Evolutionary conservation across 1,140 invertebrate genomes (phyloP).

Genomic region (Lethocerus indicus): DNA sequence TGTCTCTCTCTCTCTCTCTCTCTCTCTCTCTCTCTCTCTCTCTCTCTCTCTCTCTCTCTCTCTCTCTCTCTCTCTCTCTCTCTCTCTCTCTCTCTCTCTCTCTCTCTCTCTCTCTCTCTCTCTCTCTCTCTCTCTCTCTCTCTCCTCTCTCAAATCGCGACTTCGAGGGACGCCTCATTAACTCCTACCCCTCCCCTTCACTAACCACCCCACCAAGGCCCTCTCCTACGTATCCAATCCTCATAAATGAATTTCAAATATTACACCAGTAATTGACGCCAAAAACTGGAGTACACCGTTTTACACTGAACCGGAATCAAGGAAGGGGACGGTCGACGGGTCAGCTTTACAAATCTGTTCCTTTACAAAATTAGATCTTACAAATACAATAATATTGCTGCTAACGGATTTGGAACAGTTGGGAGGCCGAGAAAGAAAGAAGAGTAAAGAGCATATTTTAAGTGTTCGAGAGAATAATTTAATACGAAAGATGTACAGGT

Average conservation of each 20-base stretch:
- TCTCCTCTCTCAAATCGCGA: background rate
- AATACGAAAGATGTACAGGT: no score
- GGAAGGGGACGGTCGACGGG: no score
- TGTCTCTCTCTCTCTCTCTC: background rate
- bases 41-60: background rate
- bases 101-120: background rate
- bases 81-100: background rate
- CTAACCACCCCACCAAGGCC: background rate
- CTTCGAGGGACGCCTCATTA: background rate
- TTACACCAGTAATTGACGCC: no score
- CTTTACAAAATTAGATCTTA: no score
- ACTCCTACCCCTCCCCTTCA: background rate
- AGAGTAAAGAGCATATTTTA: no score
- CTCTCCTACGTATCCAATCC: background rate
- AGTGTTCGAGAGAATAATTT: no score
- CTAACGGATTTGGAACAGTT: no score
- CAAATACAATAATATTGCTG: no score
- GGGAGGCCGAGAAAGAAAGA: no score
- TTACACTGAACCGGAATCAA: no score
- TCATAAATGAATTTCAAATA: background rate
- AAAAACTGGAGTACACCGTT: no score
- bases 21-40: background rate
- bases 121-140: background rate
- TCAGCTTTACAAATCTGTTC: no score
- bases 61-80: conserved; percentile 5